phyloP scores from a whole-genome alignment of 2,888 invertebrate species.

The Trachelus iudaicus region DNA sequence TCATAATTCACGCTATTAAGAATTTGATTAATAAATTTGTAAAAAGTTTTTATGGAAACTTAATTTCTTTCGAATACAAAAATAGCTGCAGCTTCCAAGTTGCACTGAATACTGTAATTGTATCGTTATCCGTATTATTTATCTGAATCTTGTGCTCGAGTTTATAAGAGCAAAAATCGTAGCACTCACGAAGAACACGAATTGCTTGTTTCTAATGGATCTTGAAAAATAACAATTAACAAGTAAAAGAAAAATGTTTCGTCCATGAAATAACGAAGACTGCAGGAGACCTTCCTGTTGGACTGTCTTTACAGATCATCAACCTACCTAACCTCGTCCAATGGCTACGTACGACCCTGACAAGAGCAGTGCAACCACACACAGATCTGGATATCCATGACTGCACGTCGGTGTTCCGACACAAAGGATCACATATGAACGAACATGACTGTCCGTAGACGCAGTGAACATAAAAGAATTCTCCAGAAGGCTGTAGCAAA shows the following conservation, averaged over 20 bases:
- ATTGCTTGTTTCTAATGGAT: no score
- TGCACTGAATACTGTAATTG: background rate
- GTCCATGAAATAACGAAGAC: background rate
- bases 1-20: background rate
- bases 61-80: no score
- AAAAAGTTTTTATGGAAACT: background rate
- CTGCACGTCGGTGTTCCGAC: background rate
- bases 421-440: background rate
- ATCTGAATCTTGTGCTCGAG: background rate
- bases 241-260: background rate
- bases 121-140: background rate
- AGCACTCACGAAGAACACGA: no score
- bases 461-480: background rate
- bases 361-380: background rate
- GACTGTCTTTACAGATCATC: background rate
- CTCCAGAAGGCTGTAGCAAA: background rate
- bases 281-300: background rate
- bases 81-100: no score
- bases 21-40: background rate
- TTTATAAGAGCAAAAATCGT: background rate
- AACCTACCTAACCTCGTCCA: background rate
- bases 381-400: background rate
- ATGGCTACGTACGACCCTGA: background rate
- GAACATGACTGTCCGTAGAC: background rate
- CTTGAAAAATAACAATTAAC: background rate